phyloP scores from a whole-genome alignment of 2,113 vertebrate genomes.

The Pluvianellus socialis region DNA sequence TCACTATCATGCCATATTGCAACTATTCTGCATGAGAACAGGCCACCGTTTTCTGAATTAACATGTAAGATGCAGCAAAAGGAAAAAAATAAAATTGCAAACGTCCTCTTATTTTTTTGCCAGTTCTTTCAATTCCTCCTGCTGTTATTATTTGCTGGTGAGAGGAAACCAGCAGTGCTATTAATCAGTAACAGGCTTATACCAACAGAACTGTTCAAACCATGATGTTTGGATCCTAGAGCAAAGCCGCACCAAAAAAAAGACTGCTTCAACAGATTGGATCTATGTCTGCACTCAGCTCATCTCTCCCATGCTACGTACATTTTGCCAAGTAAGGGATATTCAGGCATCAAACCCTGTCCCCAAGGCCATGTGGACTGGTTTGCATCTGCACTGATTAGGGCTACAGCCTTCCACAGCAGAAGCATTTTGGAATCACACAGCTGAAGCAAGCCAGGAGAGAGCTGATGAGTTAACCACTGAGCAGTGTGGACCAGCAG shows the following conservation, averaged over 20 bases:
- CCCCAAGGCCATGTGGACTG: neutral
- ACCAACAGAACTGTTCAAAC: neutral
- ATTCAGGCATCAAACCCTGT: neutral
- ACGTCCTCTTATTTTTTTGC: neutral
- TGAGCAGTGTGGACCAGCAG: neutral
- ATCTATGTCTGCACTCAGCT: neutral
- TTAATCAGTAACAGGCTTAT: neutral
- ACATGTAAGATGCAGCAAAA: neutral
- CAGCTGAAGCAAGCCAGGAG: neutral
- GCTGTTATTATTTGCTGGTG: neutral
- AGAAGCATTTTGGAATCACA: neutral
- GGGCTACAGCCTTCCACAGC: neutral
- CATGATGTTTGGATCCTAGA: neutral
- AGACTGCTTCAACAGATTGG: neutral
- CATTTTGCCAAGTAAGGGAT: neutral
- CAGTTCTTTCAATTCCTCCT: neutral
- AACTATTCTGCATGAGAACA: neutral
- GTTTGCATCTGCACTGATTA: neutral
- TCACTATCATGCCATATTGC: neutral
- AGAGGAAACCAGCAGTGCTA: neutral
- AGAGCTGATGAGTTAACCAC: neutral
- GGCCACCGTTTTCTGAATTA: neutral
- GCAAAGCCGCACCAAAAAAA: neutral
- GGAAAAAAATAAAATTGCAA: neutral
- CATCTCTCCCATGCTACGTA: neutral